phyloP scores from a whole-genome alignment of 2,888 invertebrate genomes.

The Rotaria sp. region DNA sequence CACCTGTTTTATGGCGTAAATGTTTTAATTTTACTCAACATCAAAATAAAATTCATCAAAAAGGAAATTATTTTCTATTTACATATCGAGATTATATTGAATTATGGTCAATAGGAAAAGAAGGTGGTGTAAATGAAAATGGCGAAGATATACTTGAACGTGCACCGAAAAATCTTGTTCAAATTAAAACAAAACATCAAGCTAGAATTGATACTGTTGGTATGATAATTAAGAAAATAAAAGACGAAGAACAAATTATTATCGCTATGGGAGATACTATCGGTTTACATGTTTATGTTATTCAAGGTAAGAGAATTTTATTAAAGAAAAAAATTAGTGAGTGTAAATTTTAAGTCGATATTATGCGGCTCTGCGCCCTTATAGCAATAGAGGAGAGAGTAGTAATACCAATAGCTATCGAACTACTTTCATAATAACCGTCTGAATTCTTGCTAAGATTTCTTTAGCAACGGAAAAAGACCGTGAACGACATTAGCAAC shows the following conservation, averaged over 20 bases:
- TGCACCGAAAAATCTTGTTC: background rate
- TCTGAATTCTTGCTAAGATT: no score
- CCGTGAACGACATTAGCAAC: no score
- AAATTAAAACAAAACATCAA: conserved; percentile 21
- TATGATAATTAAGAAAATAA: background rate
- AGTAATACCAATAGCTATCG: no score
- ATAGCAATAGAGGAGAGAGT: no score
- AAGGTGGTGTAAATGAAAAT: background rate
- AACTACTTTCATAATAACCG: no score
- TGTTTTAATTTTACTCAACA: conserved; percentile 22
- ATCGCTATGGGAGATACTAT: background rate
- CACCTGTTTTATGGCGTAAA: background rate
- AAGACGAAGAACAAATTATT: background rate
- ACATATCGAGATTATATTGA: conserved; percentile 20
- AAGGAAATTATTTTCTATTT: conserved; percentile 6
- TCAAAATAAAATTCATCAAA: background rate
- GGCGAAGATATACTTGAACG: background rate
- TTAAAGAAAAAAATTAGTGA: no score
- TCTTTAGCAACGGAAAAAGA: no score
- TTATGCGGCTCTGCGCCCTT: no score
- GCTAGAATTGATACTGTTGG: background rate
- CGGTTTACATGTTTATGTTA: conserved; percentile 16
- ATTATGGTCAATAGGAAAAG: conserved; percentile 22
- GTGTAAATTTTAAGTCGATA: no score
- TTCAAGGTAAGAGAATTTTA: conserved; percentile 7